These are phyloP conservation scores for Harpagus bidentatus DNA, from an alignment of 2,113 vertebrate genomes.

Conservation along the genomic window DNA sequence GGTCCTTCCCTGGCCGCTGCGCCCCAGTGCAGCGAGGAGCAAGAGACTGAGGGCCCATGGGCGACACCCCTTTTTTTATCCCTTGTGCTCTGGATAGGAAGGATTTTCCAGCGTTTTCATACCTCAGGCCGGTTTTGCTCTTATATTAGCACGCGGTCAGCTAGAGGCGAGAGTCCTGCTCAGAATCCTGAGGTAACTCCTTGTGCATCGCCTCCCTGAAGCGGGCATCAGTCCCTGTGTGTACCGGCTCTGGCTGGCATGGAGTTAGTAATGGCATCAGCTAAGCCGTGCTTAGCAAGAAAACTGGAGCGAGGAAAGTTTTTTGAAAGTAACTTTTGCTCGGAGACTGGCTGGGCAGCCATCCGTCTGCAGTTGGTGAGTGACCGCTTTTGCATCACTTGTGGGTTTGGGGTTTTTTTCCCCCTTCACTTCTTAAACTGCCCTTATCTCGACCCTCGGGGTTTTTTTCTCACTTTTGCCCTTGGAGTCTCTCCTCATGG, in stretches of 20 bases:
- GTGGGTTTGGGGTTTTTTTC: background rate
- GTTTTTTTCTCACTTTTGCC: background rate
- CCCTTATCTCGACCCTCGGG: background rate
- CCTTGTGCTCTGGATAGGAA: background rate
- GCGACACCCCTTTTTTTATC: background rate
- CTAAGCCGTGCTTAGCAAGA: background rate
- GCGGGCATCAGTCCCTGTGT: background rate
- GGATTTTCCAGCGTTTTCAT: background rate
- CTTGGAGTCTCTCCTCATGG: background rate
- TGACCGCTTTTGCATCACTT: background rate
- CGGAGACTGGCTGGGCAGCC: too few species aligned
- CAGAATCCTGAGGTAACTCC: background rate
- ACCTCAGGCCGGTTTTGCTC: background rate
- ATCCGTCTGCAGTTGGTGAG: background rate
- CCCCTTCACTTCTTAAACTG: background rate
- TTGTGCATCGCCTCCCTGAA: background rate
- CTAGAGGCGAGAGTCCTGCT: background rate
- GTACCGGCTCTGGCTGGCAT: rapidly evolving
- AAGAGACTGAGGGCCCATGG: rapidly evolving
- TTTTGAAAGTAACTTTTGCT: background rate
- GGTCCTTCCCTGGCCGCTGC: too few species aligned
- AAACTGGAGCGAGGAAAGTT: background rate
- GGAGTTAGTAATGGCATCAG: background rate
- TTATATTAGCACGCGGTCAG: background rate
- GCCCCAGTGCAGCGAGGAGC: background rate